These are phyloP conservation scores for Galbula dea DNA, from an alignment of 2,113 vertebrate species.

Conservation along the genomic window DNA sequence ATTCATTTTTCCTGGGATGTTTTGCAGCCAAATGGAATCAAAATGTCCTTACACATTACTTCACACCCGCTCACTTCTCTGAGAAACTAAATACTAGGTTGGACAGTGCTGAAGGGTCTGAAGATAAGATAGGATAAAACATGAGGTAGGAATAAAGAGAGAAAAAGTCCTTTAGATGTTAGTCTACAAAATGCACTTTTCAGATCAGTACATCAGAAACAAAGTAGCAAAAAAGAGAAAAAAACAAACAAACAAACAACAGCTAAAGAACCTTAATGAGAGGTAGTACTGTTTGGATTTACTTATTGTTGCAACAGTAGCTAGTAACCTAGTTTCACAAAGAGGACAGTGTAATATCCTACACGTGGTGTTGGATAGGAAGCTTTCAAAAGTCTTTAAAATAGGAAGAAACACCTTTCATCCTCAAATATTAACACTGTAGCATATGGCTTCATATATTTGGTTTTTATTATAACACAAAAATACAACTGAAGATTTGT, in stretches of 20 bases:
- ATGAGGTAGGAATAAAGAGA: conserved; percentile 1
- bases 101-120: conserved; percentile 4
- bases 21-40: conserved; percentile 42
- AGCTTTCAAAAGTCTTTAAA: conserved; percentile 4
- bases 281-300: not conserved
- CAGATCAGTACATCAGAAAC: not conserved
- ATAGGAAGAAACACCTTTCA: not conserved
- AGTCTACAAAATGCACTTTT: not conserved
- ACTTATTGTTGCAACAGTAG: not conserved
- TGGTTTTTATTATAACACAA: not conserved
- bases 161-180: conserved; percentile 1
- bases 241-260: too few species aligned
- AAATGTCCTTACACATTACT: not conserved
- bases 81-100: not conserved
- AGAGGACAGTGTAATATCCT: not conserved
- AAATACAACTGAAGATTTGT: not conserved
- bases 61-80: not conserved
- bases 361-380: not conserved
- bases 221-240: not conserved
- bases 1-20: conserved; percentile 32
- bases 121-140: conserved; percentile 33
- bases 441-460: not conserved
- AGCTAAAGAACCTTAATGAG: not conserved
- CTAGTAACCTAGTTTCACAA: not conserved
- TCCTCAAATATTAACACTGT: not conserved